Evolutionary conservation across 1,140 invertebrate species (phyloP).

Genomic region (Leptonema lineaticorne): DNA sequence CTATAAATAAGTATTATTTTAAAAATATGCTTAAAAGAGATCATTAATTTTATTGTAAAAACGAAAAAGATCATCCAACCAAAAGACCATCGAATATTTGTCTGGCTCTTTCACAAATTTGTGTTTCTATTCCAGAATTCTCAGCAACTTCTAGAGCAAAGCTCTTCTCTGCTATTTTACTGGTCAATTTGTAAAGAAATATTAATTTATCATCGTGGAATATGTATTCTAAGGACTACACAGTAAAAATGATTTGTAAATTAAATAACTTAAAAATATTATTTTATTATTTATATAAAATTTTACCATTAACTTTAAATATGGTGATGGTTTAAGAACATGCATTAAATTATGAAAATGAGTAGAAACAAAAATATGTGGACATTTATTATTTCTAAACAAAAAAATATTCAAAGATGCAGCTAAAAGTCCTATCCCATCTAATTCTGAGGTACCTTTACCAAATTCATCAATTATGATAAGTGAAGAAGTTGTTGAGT

Average conservation of each 20-base stretch:
- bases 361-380: constrained; percentile 75
- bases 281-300: constrained; percentile 18
- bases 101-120: constrained; percentile 41
- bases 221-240: constrained; percentile 61
- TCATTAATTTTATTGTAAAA: background rate
- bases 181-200: constrained; percentile 62
- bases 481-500: constrained; percentile 66
- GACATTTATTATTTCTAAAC: constrained; percentile 58
- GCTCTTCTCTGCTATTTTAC: constrained; percentile 57
- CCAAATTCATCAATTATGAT: constrained; percentile 92
- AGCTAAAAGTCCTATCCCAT: constrained; percentile 71
- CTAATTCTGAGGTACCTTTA: constrained; percentile 77
- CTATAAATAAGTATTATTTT: background rate
- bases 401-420: constrained; percentile 68
- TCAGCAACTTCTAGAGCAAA: constrained; percentile 59
- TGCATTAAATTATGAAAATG: constrained; percentile 70
- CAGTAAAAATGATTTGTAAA: constrained; percentile 25
- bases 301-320: constrained; percentile 57
- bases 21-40: background rate
- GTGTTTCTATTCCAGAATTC: constrained; percentile 47
- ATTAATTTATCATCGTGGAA: constrained; percentile 58
- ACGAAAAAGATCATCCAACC: too few relatives aligned
- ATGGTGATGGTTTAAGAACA: constrained; percentile 54
- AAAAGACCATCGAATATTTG: constrained; percentile 42
- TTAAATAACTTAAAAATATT: constrained; percentile 2